Base-by-base conservation (phyloP, 2,888 invertebrate species). In the Lepidochrysops patricia region DNA sequence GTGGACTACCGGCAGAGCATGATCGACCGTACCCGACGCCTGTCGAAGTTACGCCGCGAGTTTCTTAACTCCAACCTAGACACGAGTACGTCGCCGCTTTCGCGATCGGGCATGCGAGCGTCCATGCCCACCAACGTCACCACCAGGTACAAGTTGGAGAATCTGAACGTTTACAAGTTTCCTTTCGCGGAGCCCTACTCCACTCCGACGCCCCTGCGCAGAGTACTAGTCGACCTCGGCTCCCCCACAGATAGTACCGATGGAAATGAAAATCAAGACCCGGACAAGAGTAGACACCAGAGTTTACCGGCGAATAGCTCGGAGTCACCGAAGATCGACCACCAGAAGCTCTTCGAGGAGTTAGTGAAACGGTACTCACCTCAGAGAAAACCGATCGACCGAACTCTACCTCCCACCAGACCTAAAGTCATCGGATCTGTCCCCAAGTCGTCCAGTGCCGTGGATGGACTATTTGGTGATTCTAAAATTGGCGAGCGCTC, bases 101-200 rank as follows among this genome's bases (percentile, higher is more conserved):
- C 70, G 26, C 79, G 89, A 52, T 73, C 75, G 56, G 87, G 87
- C 12, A 76, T 76, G 19, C 78, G 89, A 49, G 81, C 88, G 15
- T 87, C 89, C 1, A 73, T 89, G 69, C 89, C 88, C 12, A 77
- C 72, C 63, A 79, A 75, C 63, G 67, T 63, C 12, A 72, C 79
- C 19, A 67, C 76, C 35, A 83, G 74, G 64, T 89, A 88, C 71
- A 89, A 87, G 73, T 82, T 86, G 64, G 86, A 84, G 70, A 87
- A 85, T 68, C 85, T 86, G 19, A 89, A 85, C 69, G 71, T 89
- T 64, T 84, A 81, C 70, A 90, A 90, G 73, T 90, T 90, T 64
- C 89, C 89, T 23, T 90, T 90, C 67, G 88, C 89, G 52, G 89
- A 90, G 64, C 89, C 89, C 29, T 89, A 84, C 63, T 70, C 79